Evolutionary conservation across 2,113 vertebrate species (phyloP).

Genomic region (Neopipo cinnamomea): DNA sequence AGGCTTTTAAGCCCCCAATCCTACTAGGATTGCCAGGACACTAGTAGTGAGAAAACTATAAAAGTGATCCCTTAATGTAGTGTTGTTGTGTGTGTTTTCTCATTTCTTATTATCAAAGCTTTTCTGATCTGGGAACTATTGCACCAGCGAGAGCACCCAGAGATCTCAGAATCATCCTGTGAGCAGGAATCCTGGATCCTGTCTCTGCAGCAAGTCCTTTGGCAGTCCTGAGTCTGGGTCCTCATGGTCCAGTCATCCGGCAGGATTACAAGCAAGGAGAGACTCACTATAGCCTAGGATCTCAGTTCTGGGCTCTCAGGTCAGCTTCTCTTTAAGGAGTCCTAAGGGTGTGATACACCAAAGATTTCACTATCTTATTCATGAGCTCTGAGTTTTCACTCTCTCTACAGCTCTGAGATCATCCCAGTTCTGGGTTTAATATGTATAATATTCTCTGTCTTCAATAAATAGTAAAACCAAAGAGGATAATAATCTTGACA

Average conservation of each 20-base stretch:
- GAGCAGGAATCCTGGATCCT: background rate
- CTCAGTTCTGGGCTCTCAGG: background rate
- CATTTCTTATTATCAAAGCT: background rate
- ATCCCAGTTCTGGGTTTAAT: background rate
- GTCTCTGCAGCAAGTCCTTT: background rate
- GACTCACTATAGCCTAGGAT: background rate
- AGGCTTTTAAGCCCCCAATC: background rate
- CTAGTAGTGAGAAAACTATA: background rate
- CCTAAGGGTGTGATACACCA: background rate
- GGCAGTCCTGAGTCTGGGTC: background rate
- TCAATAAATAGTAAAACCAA: background rate
- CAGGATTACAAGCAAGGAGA: background rate
- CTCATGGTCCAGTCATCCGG: rapidly evolving
- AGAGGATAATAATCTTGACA: background rate
- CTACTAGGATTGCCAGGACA: background rate
- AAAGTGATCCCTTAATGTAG: background rate
- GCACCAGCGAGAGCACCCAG: rapidly evolving
- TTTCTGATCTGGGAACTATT: background rate
- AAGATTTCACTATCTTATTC: background rate
- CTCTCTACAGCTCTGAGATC: background rate
- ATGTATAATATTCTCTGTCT: background rate
- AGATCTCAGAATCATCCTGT: background rate
- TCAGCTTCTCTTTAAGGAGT: background rate
- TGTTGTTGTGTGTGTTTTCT: background rate
- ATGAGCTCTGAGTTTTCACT: background rate